These are phyloP conservation scores for Syngnathus floridae DNA, from an alignment of 2,113 vertebrate genomes.

Conservation along the genomic window DNA sequence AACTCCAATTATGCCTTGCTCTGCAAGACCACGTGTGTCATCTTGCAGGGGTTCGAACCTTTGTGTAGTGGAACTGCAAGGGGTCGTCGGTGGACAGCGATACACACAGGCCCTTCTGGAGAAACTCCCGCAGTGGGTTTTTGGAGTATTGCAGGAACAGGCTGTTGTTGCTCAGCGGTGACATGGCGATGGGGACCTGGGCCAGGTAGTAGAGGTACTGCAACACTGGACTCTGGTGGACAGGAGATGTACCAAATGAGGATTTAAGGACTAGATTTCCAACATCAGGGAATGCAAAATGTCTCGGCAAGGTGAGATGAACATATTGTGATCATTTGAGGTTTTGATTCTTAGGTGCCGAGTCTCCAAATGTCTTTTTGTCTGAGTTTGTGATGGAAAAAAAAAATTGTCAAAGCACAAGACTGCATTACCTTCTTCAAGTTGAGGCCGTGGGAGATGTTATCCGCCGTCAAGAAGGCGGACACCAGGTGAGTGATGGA, in stretches of 20 bases:
- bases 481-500: constrained; percentile 97
- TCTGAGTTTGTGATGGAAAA: too few relatives aligned
- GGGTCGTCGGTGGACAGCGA: constrained; percentile 96
- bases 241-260: not conserved
- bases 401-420: not conserved
- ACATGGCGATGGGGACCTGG: constrained; percentile 98
- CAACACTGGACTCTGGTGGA: constrained; percentile 88
- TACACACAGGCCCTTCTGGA: constrained; percentile 91
- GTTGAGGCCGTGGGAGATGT: constrained; percentile 95
- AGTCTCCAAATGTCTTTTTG: too few relatives aligned
- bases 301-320: too few relatives aligned
- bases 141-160: constrained; percentile 96
- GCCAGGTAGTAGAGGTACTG: constrained; percentile 97
- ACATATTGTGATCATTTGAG: too few relatives aligned
- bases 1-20: not conserved
- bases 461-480: constrained; percentile 92
- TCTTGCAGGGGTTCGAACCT: constrained; percentile 69
- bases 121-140: constrained; percentile 89
- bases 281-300: not conserved
- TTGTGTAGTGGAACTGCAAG: constrained; percentile 98
- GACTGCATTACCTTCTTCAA: constrained; percentile 83
- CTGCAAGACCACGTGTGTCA: not conserved
- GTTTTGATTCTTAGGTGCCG: too few relatives aligned
- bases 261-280: not conserved
- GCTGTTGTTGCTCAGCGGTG: constrained; percentile 98